Percentiles rank a stretch among this genome's conserved stretches.
Conservation (phyloP, 1,140 invertebrate species). For the Neodiprion lecontei region DNA sequence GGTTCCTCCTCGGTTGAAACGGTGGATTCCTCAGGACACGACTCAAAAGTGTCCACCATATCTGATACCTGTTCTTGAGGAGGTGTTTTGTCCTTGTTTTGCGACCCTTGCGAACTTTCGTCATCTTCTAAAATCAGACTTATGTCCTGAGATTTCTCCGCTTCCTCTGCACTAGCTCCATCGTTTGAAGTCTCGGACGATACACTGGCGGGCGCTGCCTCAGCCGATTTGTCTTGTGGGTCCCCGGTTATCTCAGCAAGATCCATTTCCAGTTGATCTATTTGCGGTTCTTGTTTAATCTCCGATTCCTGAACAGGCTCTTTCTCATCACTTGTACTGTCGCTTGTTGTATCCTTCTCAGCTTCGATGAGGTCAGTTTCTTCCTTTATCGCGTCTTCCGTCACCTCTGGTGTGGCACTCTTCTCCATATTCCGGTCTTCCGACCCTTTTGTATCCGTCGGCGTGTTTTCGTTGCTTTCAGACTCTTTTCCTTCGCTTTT, state of each 20-base stretch:
- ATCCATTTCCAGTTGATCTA: constrained; percentile 42
- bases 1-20: constrained; percentile 12
- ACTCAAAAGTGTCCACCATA: constrained; percentile 11
- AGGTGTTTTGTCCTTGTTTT: constrained; percentile 21
- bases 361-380: constrained; percentile 24
- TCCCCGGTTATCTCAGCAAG: constrained; percentile 46
- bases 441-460: constrained; percentile 12
- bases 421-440: constrained; percentile 25
- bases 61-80: constrained; percentile 15
- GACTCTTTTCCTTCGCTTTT: constrained; percentile 21
- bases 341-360: constrained; percentile 18
- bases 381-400: constrained; percentile 30
- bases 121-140: constrained; percentile 46
- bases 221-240: constrained; percentile 36
- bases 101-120: constrained; percentile 32
- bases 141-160: constrained; percentile 46
- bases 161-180: constrained; percentile 37
- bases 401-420: constrained; percentile 44
- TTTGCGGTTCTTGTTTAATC: constrained; percentile 30
- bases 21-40: constrained; percentile 4
- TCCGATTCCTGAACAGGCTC: constrained; percentile 28
- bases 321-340: constrained; percentile 19
- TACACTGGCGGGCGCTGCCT: constrained; percentile 31
- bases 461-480: constrained; percentile 21
- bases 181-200: constrained; percentile 42